phyloP scores from a whole-genome alignment of 2,113 vertebrate species.

The Tyrannus savana region DNA sequence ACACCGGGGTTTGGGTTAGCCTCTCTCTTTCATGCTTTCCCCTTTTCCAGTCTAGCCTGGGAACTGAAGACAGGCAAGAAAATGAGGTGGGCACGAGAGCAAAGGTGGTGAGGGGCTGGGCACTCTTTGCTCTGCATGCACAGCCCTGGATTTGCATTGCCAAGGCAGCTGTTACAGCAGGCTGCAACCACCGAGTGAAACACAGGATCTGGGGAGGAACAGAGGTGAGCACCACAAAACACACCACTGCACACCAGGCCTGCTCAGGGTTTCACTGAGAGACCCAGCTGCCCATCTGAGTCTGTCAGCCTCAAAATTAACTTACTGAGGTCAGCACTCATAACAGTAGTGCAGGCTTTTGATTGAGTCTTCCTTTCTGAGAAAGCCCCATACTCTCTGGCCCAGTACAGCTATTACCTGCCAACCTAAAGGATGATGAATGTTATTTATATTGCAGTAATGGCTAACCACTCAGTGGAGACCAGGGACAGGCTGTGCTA shows the following conservation, averaged over 20 bases:
- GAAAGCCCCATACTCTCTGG: not conserved
- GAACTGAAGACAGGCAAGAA: not conserved
- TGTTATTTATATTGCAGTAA: slow-evolving; percentile 55
- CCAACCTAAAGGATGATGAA: slow-evolving; percentile 58
- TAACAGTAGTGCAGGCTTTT: not conserved
- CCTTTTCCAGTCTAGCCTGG: not conserved
- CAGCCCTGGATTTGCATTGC: not conserved
- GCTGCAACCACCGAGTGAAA: not conserved
- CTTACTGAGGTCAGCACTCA: slow-evolving; percentile 6
- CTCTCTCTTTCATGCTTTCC: not conserved
- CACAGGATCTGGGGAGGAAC: not conserved
- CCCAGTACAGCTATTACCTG: slow-evolving; percentile 40
- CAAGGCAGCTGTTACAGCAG: not conserved
- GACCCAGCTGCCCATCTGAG: not conserved
- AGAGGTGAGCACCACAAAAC: not conserved
- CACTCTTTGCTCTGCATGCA: not conserved
- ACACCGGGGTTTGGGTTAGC: not conserved
- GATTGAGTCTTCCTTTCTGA: slow-evolving; percentile 30
- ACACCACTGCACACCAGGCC: not conserved
- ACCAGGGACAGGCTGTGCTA: slow-evolving; percentile 34
- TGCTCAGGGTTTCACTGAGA: not conserved
- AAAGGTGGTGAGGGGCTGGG: not conserved
- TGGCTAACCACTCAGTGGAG: slow-evolving; percentile 43
- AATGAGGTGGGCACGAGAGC: not conserved
- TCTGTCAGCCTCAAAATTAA: slow-evolving; percentile 14